These are phyloP conservation scores for Tetranychus truncatus DNA, from an alignment of 2,888 invertebrate species.

Conservation along the genomic window DNA sequence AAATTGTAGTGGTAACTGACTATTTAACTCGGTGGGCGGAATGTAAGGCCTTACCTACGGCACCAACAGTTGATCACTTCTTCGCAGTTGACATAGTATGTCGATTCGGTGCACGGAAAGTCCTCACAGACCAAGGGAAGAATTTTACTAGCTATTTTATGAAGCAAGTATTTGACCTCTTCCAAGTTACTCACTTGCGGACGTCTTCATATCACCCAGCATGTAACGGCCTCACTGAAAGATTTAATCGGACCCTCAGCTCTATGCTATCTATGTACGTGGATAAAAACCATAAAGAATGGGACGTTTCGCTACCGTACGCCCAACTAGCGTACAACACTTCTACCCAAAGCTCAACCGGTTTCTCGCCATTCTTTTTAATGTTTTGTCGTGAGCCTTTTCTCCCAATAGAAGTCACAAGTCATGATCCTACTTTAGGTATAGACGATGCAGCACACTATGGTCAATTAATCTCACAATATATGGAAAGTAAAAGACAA, in stretches of 20 bases:
- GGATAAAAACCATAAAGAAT: conserved; percentile 20
- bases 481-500: background rate
- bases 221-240: conserved; percentile 26
- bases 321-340: conserved; percentile 17
- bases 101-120: conserved; percentile 20
- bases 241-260: conserved; percentile 25
- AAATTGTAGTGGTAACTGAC: conserved; percentile 23
- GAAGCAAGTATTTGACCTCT: background rate
- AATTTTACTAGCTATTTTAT: background rate
- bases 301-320: conserved; percentile 24
- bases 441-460: background rate
- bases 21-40: conserved; percentile 24
- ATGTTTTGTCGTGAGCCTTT: background rate
- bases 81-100: conserved; percentile 24
- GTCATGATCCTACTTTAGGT: background rate
- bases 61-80: conserved; percentile 21
- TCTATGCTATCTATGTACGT: conserved; percentile 25
- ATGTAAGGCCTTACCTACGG: conserved; percentile 21
- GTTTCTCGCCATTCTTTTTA: conserved; percentile 7
- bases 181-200: conserved; percentile 16
- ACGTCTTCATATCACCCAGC: conserved; percentile 25
- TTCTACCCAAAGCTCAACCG: background rate
- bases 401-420: conserved; percentile 20
- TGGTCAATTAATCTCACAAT: background rate
- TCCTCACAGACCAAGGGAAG: background rate